These are phyloP conservation scores for Psephotus haematonotus DNA, from an alignment of 2,113 vertebrate species.

Conservation along the genomic window DNA sequence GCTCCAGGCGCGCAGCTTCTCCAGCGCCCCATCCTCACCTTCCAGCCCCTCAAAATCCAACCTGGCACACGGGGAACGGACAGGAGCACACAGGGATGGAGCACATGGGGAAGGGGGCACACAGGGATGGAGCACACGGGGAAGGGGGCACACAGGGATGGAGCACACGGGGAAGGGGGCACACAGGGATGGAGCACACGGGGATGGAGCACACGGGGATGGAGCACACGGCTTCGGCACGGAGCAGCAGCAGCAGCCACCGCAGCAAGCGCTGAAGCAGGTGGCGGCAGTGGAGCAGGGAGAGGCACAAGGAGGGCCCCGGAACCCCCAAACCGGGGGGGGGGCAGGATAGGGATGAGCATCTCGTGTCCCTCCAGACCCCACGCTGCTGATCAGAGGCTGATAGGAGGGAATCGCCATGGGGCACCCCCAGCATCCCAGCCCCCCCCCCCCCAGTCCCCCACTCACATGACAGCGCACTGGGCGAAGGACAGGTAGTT, in stretches of 20 bases:
- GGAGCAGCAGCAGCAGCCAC: not conserved
- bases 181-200: not conserved
- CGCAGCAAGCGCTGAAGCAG: constrained; percentile 10
- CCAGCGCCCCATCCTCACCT: constrained; percentile 88
- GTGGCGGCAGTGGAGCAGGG: not conserved
- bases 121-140: not conserved
- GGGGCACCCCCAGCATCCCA: not conserved
- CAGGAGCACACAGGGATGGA: not conserved
- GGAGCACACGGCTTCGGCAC: not conserved
- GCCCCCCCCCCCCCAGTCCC: not conserved
- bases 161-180: too few species aligned
- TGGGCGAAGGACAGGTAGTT: constrained; percentile 97
- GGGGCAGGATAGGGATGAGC: not conserved
- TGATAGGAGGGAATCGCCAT: not conserved
- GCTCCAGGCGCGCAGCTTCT: constrained; percentile 92
- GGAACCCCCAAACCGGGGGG: not conserved
- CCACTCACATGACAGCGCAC: constrained; percentile 94
- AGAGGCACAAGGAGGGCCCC: not conserved
- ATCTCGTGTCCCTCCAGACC: not conserved
- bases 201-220: not conserved
- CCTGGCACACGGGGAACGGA: constrained; percentile 68
- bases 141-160: not conserved
- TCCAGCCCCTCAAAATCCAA: constrained; percentile 96
- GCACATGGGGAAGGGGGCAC: too few species aligned
- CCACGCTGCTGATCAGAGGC: not conserved